Percentiles rank a stretch among this genome's conserved stretches.
These are phyloP conservation scores for Epinephelus moara DNA, from an alignment of 2,113 vertebrate species.

Conservation along the genomic window DNA sequence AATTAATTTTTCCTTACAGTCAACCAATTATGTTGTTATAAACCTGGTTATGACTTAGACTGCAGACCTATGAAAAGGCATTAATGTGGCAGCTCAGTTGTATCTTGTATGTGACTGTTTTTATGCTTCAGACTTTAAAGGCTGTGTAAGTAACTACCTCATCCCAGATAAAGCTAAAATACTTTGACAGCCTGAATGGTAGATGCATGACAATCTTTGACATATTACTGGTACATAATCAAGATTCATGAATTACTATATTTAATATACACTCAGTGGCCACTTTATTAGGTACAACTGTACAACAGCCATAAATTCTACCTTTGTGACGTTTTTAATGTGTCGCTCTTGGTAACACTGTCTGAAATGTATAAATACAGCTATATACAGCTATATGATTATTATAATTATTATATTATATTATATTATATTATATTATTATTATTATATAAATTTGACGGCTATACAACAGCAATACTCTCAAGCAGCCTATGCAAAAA, in stretches of 20 bases:
- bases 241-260: neutral
- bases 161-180: no score
- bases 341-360: neutral
- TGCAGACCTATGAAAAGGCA: neutral
- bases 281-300: neutral
- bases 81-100: neutral
- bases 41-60: neutral
- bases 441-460: no score
- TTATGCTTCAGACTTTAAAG: neutral
- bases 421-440: no score
- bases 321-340: neutral
- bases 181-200: neutral
- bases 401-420: no score
- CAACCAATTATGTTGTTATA: neutral
- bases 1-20: neutral
- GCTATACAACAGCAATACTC: neutral
- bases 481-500: neutral
- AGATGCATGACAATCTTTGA: neutral
- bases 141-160: no score
- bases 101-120: constrained; percentile 25
- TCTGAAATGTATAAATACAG: neutral
- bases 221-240: neutral
- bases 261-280: neutral
- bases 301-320: neutral
- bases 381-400: neutral